Percentiles rank a stretch among this genome's conserved stretches.
Evolutionary conservation across 23 tunicate genomes (phyloP).

Genomic region (Pegea sp.): DNA sequence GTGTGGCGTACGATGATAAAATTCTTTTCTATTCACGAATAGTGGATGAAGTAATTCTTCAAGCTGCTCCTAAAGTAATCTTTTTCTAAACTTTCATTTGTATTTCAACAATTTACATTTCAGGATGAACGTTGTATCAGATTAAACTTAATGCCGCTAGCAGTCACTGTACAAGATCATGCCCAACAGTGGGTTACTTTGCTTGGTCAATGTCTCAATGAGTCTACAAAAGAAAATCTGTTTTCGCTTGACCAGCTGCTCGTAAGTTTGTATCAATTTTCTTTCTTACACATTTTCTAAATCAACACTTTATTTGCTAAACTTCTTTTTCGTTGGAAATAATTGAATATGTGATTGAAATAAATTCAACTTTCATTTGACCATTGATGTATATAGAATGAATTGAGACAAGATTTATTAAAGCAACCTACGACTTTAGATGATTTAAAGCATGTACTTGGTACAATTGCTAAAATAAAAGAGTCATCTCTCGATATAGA

Average conservation of each 20-base stretch:
- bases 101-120: no score
- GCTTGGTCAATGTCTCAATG: constrained; percentile 56
- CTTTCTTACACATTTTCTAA: background rate
- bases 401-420: constrained; percentile 40
- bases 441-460: constrained; percentile 76
- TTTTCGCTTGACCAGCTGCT: constrained; percentile 32
- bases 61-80: constrained; percentile 72
- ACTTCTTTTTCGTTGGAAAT: background rate
- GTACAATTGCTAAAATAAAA: constrained; percentile 54
- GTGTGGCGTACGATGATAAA: constrained; percentile 92
- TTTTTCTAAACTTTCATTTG: no score
- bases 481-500: constrained; percentile 73
- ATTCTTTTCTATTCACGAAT: constrained; percentile 75
- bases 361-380: background rate
- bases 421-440: constrained; percentile 51
- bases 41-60: constrained; percentile 62
- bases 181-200: constrained; percentile 75
- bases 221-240: constrained; percentile 71
- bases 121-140: constrained; percentile 84
- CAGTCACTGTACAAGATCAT: constrained; percentile 70
- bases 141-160: constrained; percentile 57
- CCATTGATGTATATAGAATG: constrained; percentile 9
- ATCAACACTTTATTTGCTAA: no score
- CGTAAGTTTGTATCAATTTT: constrained; percentile 10
- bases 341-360: background rate